Evolutionary conservation across 1,140 invertebrate species (phyloP).

Genomic region (Listronotus bonariensis): DNA sequence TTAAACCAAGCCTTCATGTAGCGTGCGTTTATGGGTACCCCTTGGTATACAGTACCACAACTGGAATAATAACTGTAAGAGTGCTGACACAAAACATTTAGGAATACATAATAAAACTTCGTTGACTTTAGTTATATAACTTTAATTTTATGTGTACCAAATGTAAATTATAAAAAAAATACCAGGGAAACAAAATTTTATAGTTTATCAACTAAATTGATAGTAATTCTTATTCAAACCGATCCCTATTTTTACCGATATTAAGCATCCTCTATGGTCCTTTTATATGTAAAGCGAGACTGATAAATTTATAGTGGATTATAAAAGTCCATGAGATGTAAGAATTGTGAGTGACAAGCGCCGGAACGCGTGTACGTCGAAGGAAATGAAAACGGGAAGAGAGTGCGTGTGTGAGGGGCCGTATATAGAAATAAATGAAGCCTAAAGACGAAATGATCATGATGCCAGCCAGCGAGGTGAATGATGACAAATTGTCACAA

Average conservation of each 20-base stretch:
- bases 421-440: slow-evolving; percentile 53
- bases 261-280: slow-evolving; percentile 26
- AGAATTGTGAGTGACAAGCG: slow-evolving; percentile 56
- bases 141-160: too few relatives aligned
- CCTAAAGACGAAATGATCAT: slow-evolving; percentile 55
- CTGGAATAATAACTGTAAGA: too few relatives aligned
- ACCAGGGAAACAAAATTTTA: too few relatives aligned
- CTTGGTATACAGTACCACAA: too few relatives aligned
- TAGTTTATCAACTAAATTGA: background rate
- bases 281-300: slow-evolving; percentile 54
- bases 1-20: too few relatives aligned
- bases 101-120: too few relatives aligned
- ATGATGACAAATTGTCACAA: slow-evolving; percentile 43
- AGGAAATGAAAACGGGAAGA: slow-evolving; percentile 55
- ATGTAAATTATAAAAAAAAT: too few relatives aligned
- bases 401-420: slow-evolving; percentile 35
- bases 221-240: too few relatives aligned
- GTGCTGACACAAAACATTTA: too few relatives aligned
- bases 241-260: slow-evolving; percentile 6
- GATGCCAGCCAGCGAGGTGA: slow-evolving; percentile 45
- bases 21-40: too few relatives aligned
- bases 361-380: slow-evolving; percentile 51
- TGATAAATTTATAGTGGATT: slow-evolving; percentile 55
- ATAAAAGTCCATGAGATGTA: slow-evolving; percentile 57
- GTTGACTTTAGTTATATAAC: too few relatives aligned